These are phyloP conservation scores for Sogatella furcifera DNA, from an alignment of 1,140 invertebrate species.

Conservation along the genomic window DNA sequence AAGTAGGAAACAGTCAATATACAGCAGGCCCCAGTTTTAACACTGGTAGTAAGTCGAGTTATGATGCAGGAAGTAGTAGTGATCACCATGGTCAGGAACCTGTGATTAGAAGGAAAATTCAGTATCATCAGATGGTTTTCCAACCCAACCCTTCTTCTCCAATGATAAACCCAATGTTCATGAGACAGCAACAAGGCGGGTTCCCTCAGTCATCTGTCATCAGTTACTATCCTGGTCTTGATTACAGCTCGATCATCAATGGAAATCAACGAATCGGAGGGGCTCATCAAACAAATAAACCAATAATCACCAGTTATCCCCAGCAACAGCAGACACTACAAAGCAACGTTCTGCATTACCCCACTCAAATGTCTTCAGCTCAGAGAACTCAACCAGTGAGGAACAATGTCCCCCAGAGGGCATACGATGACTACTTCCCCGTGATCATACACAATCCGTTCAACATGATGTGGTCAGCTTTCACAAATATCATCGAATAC, in stretches of 20 bases:
- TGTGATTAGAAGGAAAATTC: neutral
- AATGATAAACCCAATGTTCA: neutral
- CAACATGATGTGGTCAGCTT: constrained; percentile 27
- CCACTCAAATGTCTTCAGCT: neutral
- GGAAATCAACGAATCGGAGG: neutral
- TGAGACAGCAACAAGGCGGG: neutral
- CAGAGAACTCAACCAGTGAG: neutral
- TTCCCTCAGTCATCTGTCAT: neutral
- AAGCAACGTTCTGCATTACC: neutral
- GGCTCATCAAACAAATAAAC: neutral
- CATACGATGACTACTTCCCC: constrained; percentile 34
- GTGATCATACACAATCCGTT: constrained; percentile 43
- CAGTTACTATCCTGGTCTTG: neutral
- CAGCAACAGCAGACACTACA: neutral
- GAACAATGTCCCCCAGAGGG: neutral
- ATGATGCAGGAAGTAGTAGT: neutral
- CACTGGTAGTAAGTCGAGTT: no score
- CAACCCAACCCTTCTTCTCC: neutral
- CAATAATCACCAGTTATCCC: neutral
- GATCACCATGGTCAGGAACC: neutral
- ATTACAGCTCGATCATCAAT: neutral
- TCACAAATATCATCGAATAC: constrained; percentile 41
- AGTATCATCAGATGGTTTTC: neutral
- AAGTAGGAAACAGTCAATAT: neutral
- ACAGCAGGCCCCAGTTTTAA: neutral